Base-by-base conservation (phyloP, 2,888 invertebrate species). In the Drosophila mimetica region DNA sequence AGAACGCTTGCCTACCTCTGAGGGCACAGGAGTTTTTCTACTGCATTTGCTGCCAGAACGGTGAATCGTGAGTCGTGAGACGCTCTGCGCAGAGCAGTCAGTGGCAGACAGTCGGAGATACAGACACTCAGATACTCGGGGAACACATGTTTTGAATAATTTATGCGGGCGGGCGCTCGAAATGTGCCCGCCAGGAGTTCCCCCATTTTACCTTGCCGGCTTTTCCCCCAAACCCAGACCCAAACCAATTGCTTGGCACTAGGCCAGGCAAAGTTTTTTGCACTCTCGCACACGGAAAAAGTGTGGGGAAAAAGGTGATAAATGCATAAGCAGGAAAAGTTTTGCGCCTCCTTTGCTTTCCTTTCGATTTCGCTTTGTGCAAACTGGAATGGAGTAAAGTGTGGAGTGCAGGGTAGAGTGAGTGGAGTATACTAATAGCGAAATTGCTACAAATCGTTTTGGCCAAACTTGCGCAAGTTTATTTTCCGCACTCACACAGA, bases 101-200 rank as follows among this genome's bases (percentile, higher is more conserved):
- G 71, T 71, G 71, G 52, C 71, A 70, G 69, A 55, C 53, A 55
- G 67, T 48, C 28, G 48, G n/a, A 64, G 64, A 50, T 50, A 71
- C 51, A 53, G 63, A 74, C 54, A 63, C 60, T 46, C 60, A 61
- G 46, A 86, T 74, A 74, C 78, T 71, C 54, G 54, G 44, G 61
- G 67, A 89, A 89, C 90, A 90, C 90, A 90, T 90, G 90, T 89
- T 90, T 89, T 90, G 90, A 90, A 90, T 90, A 90, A 90, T 90
- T 90, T 90, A 90, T 90, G 86, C 85, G 81, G 85, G 81, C 78
- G 77, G 74, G 76, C 80, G 79, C 65, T 69, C 69, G 77, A 82
- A 83, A 87, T 87, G 83, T 85, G 88, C 77, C 86, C 88, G 69
- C 65, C 77, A 86, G 88, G 84, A 88, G 77, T 79, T 72, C 72